Percentiles rank a stretch among this genome's conserved stretches.
These are phyloP conservation scores for Brevimyrus niger DNA, from an alignment of 2,113 vertebrate genomes.

Conservation along the genomic window DNA sequence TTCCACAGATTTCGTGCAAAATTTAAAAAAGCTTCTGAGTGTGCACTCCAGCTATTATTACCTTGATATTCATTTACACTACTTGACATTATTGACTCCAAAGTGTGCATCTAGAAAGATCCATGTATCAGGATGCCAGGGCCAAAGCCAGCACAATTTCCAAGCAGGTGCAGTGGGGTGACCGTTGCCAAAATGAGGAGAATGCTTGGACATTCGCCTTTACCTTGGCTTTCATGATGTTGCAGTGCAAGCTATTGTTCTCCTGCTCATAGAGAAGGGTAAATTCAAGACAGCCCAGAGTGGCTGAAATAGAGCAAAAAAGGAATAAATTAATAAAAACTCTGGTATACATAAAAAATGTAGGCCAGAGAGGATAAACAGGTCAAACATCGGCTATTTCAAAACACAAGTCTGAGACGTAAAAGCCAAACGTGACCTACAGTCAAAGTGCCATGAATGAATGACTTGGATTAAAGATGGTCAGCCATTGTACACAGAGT, in stretches of 20 bases:
- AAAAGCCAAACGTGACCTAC: background rate
- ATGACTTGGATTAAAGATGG: background rate
- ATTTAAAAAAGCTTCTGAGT: no score
- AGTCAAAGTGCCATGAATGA: background rate
- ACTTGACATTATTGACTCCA: background rate
- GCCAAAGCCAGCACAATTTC: background rate
- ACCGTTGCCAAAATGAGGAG: background rate
- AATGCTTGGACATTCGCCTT: background rate
- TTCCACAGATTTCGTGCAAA: no score
- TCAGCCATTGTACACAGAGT: background rate
- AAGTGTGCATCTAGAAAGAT: background rate
- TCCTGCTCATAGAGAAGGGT: conserved; percentile 84
- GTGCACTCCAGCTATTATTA: background rate
- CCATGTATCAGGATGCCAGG: background rate
- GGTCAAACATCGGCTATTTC: background rate
- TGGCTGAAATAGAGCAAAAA: conserved; percentile 63
- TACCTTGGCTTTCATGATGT: conserved; percentile 87
- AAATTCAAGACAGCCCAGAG: conserved; percentile 88
- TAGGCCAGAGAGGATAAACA: conserved; percentile 18
- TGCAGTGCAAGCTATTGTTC: conserved; percentile 84
- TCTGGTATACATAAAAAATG: conserved; percentile 13
- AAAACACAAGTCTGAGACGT: background rate
- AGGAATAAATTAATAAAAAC: conserved; percentile 7
- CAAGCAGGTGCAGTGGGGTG: background rate
- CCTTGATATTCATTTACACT: background rate